Percentiles rank a stretch among this genome's conserved stretches.
Conservation (phyloP, 2,888 invertebrate genomes). For the Ganaspis brasiliensis region DNA sequence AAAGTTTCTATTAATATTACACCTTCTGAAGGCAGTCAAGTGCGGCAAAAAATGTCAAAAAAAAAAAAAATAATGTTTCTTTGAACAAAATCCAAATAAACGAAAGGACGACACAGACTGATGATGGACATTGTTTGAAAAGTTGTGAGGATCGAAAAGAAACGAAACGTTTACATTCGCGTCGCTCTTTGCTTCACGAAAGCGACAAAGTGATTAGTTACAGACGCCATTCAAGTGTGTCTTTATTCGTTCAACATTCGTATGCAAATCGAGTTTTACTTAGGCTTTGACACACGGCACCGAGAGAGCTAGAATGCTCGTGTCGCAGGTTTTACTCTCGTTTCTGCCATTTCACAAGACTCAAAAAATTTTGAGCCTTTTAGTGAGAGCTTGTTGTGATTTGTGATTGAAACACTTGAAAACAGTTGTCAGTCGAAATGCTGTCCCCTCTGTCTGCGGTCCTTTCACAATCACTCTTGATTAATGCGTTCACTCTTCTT, state of each 20-base stretch:
- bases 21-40: slow-evolving; percentile 1
- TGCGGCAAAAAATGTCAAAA: neutral
- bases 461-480: slow-evolving; percentile 26
- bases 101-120: slow-evolving; percentile 38
- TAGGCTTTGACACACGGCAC: slow-evolving; percentile 53
- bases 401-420: slow-evolving; percentile 64
- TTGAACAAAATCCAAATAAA: slow-evolving; percentile 32
- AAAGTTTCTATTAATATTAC: neutral
- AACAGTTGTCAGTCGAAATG: slow-evolving; percentile 65
- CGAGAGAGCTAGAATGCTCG: slow-evolving; percentile 44
- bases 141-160: slow-evolving; percentile 41
- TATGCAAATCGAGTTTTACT: slow-evolving; percentile 71
- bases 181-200: slow-evolving; percentile 39
- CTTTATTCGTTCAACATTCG: slow-evolving; percentile 72
- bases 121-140: slow-evolving; percentile 40
- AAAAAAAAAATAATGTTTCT: neutral
- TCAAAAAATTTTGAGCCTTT: slow-evolving; percentile 49
- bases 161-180: slow-evolving; percentile 41
- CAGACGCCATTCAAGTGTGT: slow-evolving; percentile 65
- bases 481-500: slow-evolving; percentile 31
- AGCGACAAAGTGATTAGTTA: slow-evolving; percentile 72
- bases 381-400: slow-evolving; percentile 64
- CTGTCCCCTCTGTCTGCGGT: slow-evolving; percentile 13
- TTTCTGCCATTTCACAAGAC: slow-evolving; percentile 56
- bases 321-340: slow-evolving; percentile 53